phyloP scores from a whole-genome alignment of 2,113 vertebrate genomes.

The Piliocolobus tephrosceles region DNA sequence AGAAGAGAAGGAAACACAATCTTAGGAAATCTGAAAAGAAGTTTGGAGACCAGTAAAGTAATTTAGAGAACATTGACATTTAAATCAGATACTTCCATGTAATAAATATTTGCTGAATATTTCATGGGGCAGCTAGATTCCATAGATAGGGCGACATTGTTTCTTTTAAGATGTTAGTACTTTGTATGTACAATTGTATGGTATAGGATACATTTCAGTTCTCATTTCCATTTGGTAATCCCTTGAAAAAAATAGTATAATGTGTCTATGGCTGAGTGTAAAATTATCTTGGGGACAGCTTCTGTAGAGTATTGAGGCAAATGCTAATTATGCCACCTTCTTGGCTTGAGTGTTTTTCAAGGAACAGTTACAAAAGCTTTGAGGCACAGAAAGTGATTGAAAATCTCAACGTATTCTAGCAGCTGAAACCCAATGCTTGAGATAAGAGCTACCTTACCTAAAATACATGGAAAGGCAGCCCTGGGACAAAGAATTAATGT shows the following conservation, averaged over 20 bases:
- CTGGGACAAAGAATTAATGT: constrained; percentile 48
- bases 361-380: constrained; percentile 61
- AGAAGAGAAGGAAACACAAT: constrained; percentile 68
- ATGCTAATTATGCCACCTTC: constrained; percentile 70
- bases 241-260: constrained; percentile 55
- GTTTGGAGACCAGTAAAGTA: constrained; percentile 49
- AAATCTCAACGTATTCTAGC: constrained; percentile 41
- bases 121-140: constrained; percentile 67
- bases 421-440: constrained; percentile 49
- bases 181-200: constrained; percentile 58
- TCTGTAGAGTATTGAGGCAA: constrained; percentile 62
- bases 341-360: constrained; percentile 55
- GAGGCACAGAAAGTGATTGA: constrained; percentile 49
- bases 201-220: constrained; percentile 74
- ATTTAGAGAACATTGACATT: constrained; percentile 55
- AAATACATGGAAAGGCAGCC: constrained; percentile 41
- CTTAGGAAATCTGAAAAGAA: constrained; percentile 63
- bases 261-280: constrained; percentile 57
- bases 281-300: constrained; percentile 63
- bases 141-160: constrained; percentile 57
- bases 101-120: constrained; percentile 76
- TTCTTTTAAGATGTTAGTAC: constrained; percentile 63
- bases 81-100: constrained; percentile 67
- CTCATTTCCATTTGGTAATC: constrained; percentile 64
- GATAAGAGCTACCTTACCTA: constrained; percentile 49